Base-by-base conservation (phyloP, 2,113 vertebrate species). In the Pomatorhinus ruficollis region DNA sequence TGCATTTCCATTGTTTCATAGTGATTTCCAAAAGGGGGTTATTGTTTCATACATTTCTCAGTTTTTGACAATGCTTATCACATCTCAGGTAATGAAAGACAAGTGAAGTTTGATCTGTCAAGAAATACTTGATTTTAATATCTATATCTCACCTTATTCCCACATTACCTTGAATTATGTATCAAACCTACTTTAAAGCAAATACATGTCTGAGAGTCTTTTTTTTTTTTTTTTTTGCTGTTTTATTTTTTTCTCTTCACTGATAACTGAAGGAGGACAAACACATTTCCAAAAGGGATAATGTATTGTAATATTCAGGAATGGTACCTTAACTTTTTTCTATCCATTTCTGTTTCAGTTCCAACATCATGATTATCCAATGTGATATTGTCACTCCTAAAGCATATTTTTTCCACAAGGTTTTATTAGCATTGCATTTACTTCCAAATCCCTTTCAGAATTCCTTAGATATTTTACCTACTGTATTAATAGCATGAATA, bases 331-430 rank as follows among this genome's bases (percentile, higher is more conserved):
- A 53, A 78, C 4, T 3, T 35, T 89, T 61, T 74, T 50, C 25
- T 61, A 37, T 25, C 19, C 2, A 2, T 65, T 93, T 60, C 45
- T 81, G 25, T 87, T 83, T 69, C 59, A n/a, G 5, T 84, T 70
- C 44, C 75, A 65, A 54, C 10, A 25, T 60, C 59, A 28, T 19
- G n/a, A 10, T 61, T 52, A 87, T 24, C 21, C 22, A 57, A 19
- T 13, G 27, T 27, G 59, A n/a, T 42, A 68, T 33, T 37, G 33
- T n/a, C 20, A 10, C 12, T 70, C 56, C 31, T 18, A 39, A 71
- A 75, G 56, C 0, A 0, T 19, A 1, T 37, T 47, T 85, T 90
- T 81, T 75, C 12, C 20, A 35, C 11, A 2, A 7, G 56, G 59
- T 70, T 66, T 90, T 79, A 52, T 78, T 54, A 50, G 24, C 20